Evolutionary conservation across 2,888 invertebrate genomes (phyloP).

Genomic region (Xylota segnis): DNA sequence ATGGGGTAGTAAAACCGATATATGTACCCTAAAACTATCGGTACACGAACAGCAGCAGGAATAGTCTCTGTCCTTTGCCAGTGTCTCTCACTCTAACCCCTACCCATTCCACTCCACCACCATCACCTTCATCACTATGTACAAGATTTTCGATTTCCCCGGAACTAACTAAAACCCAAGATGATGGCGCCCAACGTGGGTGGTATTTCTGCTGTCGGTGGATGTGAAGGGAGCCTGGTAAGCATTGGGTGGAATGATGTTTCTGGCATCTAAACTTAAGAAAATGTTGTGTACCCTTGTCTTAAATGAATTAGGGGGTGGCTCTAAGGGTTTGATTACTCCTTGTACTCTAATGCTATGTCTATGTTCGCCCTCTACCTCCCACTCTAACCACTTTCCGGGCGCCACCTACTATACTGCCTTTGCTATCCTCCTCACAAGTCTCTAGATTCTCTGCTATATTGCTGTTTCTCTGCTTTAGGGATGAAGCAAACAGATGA

Average conservation of each 20-base stretch:
- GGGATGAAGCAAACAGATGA: conserved; percentile 55
- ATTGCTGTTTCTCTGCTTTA: conserved; percentile 56
- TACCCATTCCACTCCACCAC: conserved; percentile 14
- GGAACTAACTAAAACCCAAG: conserved; percentile 74
- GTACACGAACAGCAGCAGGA: conserved; percentile 70
- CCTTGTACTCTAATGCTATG: conserved; percentile 68
- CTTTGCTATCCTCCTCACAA: conserved; percentile 59
- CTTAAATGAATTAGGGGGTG: conserved; percentile 77
- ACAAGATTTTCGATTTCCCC: conserved; percentile 75
- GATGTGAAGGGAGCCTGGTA: conserved; percentile 7
- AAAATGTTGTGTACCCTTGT: conserved; percentile 77
- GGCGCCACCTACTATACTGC: conserved; percentile 21
- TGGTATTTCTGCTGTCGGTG: conserved; percentile 32
- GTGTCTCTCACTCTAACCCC: conserved; percentile 44
- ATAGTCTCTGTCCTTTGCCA: conserved; percentile 68
- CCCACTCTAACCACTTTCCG: conserved; percentile 23
- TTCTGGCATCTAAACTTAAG: conserved; percentile 77
- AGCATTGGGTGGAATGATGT: conserved; percentile 67
- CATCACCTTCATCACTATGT: conserved; percentile 68
- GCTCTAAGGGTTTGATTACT: conserved; percentile 77
- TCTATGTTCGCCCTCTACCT: conserved; percentile 56
- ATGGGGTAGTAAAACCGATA: conserved; percentile 73
- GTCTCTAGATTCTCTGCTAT: conserved; percentile 64
- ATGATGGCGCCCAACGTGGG: conserved; percentile 68
- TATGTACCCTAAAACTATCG: conserved; percentile 76